Conservation (phyloP, 2,888 invertebrate genomes). For the Philopedon plagiatum region DNA sequence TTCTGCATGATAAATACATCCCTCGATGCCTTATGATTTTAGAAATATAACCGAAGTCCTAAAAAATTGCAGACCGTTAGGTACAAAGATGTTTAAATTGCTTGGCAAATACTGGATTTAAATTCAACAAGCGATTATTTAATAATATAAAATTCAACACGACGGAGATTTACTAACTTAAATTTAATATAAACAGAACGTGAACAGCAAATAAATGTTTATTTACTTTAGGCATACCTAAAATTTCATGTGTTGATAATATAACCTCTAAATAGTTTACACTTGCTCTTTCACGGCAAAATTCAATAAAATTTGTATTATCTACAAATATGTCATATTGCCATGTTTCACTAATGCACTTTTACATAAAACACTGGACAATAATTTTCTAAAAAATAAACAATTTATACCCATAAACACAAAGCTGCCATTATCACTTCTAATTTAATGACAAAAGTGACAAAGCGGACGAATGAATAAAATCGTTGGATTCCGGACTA, state of each 20-base stretch:
- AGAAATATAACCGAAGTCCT: neutral
- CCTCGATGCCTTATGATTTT: constrained; percentile 19
- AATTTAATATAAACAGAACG: constrained; percentile 30
- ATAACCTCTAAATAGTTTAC: constrained; percentile 34
- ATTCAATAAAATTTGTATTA: neutral
- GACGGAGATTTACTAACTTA: constrained; percentile 5
- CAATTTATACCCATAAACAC: neutral
- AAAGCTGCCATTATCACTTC: neutral
- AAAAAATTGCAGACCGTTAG: neutral
- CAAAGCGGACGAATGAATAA: neutral
- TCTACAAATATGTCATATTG: neutral
- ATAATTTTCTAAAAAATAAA: neutral
- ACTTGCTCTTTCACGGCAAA: neutral
- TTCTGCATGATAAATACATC: constrained; percentile 47
- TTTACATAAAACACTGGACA: neutral
- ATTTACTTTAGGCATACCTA: constrained; percentile 42
- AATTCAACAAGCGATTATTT: constrained; percentile 20
- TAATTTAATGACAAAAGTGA: neutral
- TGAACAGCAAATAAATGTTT: constrained; percentile 38
- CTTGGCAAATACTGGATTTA: constrained; percentile 14
- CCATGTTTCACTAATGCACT: neutral
- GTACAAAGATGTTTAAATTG: neutral
- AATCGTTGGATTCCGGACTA: neutral
- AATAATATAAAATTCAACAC: constrained; percentile 25
- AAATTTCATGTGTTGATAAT: constrained; percentile 22